phyloP scores from a whole-genome alignment of 1,140 invertebrate species.

The Anthonomus grandis region DNA sequence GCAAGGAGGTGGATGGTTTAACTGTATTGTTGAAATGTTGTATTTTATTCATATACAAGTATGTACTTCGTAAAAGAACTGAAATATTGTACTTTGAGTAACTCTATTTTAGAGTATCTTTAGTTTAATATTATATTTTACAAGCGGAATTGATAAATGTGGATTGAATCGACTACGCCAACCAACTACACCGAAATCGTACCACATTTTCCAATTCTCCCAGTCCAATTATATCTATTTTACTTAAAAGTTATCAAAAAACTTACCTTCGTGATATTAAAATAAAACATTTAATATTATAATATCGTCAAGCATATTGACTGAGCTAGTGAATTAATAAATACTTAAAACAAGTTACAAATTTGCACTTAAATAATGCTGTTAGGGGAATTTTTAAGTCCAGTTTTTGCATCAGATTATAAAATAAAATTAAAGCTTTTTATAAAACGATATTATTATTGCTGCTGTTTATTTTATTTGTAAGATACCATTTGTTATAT shows the following conservation, averaged over 20 bases:
- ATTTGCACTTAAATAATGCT: constrained; percentile 39
- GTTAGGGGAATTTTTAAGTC: neutral
- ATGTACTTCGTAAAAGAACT: constrained; percentile 7
- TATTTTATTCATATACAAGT: constrained; percentile 11
- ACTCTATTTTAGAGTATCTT: neutral
- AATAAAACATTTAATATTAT: constrained; percentile 32
- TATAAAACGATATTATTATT: constrained; percentile 31
- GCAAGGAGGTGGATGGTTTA: too few relatives aligned
- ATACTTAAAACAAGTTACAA: constrained; percentile 24
- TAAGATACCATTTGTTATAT: constrained; percentile 26
- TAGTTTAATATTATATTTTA: neutral
- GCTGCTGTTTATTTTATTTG: constrained; percentile 37
- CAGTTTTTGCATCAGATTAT: neutral
- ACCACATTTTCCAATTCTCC: neutral
- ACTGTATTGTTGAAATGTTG: constrained; percentile 34
- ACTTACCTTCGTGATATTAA: constrained; percentile 45
- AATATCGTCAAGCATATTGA: constrained; percentile 43
- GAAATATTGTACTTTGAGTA: neutral
- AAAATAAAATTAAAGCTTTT: constrained; percentile 25
- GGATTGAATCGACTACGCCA: neutral
- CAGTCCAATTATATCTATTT: constrained; percentile 4
- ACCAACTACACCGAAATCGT: neutral
- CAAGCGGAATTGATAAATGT: neutral
- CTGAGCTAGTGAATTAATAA: constrained; percentile 41
- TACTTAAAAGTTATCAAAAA: constrained; percentile 24